Evolutionary conservation across 2,797 vertebrate species (phyloP), one percentile per base, ranked within the genome.

Genomic region (Agapornis canus): DNA sequence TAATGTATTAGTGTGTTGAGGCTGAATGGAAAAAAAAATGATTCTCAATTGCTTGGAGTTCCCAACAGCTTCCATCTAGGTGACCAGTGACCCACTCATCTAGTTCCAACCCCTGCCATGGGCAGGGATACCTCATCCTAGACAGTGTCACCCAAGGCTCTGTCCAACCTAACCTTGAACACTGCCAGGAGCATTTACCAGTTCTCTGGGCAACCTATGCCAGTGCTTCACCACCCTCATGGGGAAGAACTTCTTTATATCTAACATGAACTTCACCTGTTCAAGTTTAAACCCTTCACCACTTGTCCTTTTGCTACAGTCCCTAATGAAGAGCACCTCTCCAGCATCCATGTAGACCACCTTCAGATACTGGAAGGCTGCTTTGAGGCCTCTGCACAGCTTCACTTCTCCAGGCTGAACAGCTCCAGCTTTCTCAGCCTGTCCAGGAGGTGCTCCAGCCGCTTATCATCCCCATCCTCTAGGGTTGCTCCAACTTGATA

Each of bases 1-100:
- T 35, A 15, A 29, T 64, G 5, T n/a, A 21, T 61, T 10, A 31
- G 6, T n/a, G 20, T 57, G 18, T n/a, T 77, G 35, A 43, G 21
- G 14, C 32, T 80, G 69, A 80, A 23, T 18, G n/a, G 9, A 47
- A 63, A 11, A 47, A 59, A 10, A 37, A 26, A 27, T n/a, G 42
- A 51, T 25, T 51, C 19, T 75, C 0, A 1, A 1, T 23, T 82
- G 39, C 22, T 61, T 69, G 26, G 72, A 48, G 26, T 39, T 86
- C 42, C n/a, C 47, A n/a, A 0, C 23, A 15, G n/a, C 29, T 52
- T 39, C 15, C 20, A 27, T n/a, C 15, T 7, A 1, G 23, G 22
- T 65, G 54, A 40, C 5, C 39, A 6, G 29, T 29, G 60, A 19
- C 22, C 27, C 15, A 4, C 19, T 40, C 54, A 16, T 35, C n/a